Evolutionary conservation across 2,113 vertebrate genomes (phyloP), one percentile per base, ranked within the genome.

Genomic region (Euleptes europaea): DNA sequence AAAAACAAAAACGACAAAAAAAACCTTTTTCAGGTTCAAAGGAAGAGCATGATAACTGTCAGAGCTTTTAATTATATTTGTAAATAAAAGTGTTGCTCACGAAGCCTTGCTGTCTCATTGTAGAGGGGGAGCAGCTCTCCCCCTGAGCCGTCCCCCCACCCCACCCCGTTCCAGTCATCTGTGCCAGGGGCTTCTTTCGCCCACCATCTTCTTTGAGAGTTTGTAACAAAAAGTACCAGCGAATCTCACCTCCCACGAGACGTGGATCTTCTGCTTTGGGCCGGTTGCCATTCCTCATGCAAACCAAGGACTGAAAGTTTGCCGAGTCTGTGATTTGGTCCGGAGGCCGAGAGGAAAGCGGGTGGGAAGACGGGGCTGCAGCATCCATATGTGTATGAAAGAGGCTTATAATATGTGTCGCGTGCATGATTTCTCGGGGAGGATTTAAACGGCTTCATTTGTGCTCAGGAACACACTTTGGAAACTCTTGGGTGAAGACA

Each of bases 61-160:
- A 98, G 97, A 98, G 98, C 97, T 99, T 99, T 99, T 98, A 99
- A 98, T 97, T 98, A 98, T 98, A 98, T 99, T 99, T 98, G 98
- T 99, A 98, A 99, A 99, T 99, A 99, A 98, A 97, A 98, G 97
- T 97, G 98, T 98, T 98, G 97, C 97, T 97, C 97, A 98, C 97
- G 96, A 94, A 6, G 94, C 89, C 93, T 97, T 57, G 92, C 94
- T 96, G 95, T 96, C 92, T 97, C 94, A 94, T 97, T 97, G 93
- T 90, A 72, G 89, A 88, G 90, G 89, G 88, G 67, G 74, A 63
- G 80, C 0, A 66, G 38, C 80, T 57, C 1, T 13, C 4, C 33
- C 65, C 67, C 83, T 15, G 23, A 63, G 60, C 60, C 26, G 1
- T 11, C 26, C 5, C 1, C 5, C 44, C 51, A 0, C 31, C 33